Conservation (phyloP, 2,113 vertebrate genomes). For the Lucifuga dentata region DNA sequence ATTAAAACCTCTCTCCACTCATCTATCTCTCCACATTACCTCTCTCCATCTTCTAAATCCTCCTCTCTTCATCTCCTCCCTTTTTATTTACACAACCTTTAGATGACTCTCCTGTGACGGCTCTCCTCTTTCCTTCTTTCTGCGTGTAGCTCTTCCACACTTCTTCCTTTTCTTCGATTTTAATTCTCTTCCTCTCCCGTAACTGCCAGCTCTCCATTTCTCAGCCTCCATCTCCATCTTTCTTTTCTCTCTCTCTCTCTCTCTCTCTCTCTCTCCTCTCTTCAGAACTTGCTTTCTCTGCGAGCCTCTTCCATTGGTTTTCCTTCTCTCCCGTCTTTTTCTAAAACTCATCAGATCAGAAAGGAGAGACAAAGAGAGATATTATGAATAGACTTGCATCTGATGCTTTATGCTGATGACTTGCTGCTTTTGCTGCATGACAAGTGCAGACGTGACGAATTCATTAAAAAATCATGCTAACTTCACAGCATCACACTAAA, state of each 20-base stretch:
- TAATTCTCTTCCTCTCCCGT: slow-evolving; percentile 59
- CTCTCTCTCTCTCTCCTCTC: slow-evolving; percentile 45
- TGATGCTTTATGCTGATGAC: neutral
- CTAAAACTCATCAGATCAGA: slow-evolving; percentile 47
- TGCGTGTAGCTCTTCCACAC: slow-evolving; percentile 53
- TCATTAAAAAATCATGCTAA: too few species aligned
- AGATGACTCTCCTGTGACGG: too few species aligned
- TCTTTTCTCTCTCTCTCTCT: slow-evolving; percentile 48
- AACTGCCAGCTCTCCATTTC: slow-evolving; percentile 50
- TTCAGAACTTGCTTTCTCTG: slow-evolving; percentile 57
- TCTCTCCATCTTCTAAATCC: too few species aligned
- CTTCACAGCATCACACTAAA: too few species aligned
- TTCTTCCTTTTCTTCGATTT: slow-evolving; percentile 51
- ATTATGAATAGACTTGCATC: neutral
- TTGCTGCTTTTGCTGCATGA: slow-evolving; percentile 10
- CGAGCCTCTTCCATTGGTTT: slow-evolving; percentile 35
- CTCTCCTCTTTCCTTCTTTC: slow-evolving; percentile 29
- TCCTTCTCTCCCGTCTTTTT: slow-evolving; percentile 25
- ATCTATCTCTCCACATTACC: too few species aligned
- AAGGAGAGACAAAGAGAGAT: slow-evolving; percentile 17
- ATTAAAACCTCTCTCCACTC: too few species aligned
- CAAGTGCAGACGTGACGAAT: too few species aligned
- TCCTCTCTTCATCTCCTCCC: too few species aligned
- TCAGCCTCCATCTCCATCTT: slow-evolving; percentile 41
- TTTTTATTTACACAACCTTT: too few species aligned